Conservation (phyloP, 2,113 vertebrate genomes). For the Alligator mississippiensis region DNA sequence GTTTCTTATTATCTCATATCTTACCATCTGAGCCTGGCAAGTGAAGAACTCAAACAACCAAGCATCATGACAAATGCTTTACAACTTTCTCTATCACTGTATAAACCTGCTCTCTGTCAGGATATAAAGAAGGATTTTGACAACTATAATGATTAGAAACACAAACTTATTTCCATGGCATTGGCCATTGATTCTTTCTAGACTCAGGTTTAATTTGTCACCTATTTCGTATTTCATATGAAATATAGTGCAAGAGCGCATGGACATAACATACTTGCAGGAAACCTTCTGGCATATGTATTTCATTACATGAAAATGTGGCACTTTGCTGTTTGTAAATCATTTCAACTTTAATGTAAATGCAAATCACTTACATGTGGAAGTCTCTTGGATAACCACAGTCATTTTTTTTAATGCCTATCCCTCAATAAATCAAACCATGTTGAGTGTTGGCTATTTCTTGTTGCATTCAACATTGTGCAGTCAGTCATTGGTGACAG, state of each 20-base stretch:
- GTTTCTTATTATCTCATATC: neutral
- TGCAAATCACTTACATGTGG: conserved; percentile 39
- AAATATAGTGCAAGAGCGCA: conserved; percentile 14
- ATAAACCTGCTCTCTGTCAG: neutral
- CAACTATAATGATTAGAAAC: neutral
- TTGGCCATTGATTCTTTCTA: conserved; percentile 10
- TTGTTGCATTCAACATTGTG: neutral
- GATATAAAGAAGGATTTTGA: conserved; percentile 20
- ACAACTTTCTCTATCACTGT: neutral
- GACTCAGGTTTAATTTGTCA: conserved; percentile 38
- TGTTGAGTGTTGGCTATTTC: neutral
- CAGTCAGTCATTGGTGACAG: neutral
- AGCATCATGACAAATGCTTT: neutral
- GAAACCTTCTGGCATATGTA: conserved; percentile 3
- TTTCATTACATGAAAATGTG: conserved; percentile 53
- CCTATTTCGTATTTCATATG: conserved; percentile 14
- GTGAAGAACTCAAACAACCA: neutral
- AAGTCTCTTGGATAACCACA: conserved; percentile 12
- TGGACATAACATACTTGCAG: neutral
- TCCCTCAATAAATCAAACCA: conserved; percentile 13
- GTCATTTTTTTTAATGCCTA: conserved; percentile 20
- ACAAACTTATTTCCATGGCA: neutral
- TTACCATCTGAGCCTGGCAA: neutral
- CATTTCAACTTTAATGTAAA: conserved; percentile 46
- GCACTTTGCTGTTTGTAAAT: conserved; percentile 48